These are phyloP conservation scores for Nesometra sesokonis DNA, from an alignment of 35 echinoderm and acorn worm genomes.

Conservation along the genomic window DNA sequence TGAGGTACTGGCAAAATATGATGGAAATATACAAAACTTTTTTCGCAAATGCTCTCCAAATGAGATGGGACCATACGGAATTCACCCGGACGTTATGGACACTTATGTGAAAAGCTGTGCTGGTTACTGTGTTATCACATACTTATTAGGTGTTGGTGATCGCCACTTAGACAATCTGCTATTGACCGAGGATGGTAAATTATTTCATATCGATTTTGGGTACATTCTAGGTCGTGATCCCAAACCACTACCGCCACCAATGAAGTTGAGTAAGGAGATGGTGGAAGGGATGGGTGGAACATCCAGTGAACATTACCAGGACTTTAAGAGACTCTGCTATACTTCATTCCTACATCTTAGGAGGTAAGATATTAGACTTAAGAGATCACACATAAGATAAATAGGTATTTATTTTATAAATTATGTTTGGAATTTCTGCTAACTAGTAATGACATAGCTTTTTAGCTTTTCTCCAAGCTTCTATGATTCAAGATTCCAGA, in stretches of 20 bases:
- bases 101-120: slow-evolving; percentile 94
- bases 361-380: slow-evolving; percentile 45
- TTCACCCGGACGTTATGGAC: slow-evolving; percentile 85
- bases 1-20: slow-evolving; percentile 72
- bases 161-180: slow-evolving; percentile 94
- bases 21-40: slow-evolving; percentile 98
- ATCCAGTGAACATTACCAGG: slow-evolving; percentile 85
- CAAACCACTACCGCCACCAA: slow-evolving; percentile 90
- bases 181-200: slow-evolving; percentile 71
- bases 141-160: slow-evolving; percentile 86
- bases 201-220: slow-evolving; percentile 98
- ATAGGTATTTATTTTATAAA: no score
- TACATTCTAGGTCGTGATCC: slow-evolving; percentile 95
- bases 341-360: slow-evolving; percentile 95
- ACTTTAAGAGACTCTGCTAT: slow-evolving; percentile 86
- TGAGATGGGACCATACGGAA: slow-evolving; percentile 64
- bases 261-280: slow-evolving; percentile 99
- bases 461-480: no score
- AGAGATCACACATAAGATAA: no score
- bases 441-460: no score
- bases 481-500: no score
- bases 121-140: slow-evolving; percentile 94
- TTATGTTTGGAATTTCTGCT: no score
- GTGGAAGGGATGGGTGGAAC: slow-evolving; percentile 96
- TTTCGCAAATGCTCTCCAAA: slow-evolving; percentile 68